Conservation (phyloP, 2,888 invertebrate genomes). For the Altica lythri region DNA sequence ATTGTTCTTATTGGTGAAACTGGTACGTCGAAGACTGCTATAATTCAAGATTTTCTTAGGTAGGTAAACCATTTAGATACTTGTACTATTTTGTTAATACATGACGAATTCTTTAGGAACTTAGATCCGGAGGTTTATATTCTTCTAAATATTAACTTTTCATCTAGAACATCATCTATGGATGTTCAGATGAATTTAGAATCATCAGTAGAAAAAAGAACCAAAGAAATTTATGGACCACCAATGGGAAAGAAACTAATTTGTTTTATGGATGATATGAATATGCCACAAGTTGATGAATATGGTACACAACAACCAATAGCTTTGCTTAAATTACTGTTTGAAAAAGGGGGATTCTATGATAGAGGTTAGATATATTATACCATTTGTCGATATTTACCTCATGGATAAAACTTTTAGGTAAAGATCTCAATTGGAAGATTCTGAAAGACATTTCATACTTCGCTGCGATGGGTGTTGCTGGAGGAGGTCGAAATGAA, state of each 20-base stretch:
- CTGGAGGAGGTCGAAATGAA: slow-evolving; percentile 88
- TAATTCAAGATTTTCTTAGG: slow-evolving; percentile 77
- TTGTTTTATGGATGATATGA: slow-evolving; percentile 92
- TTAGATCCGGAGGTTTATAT: slow-evolving; percentile 74
- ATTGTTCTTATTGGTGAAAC: slow-evolving; percentile 88
- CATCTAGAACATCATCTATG: slow-evolving; percentile 87
- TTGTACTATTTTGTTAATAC: not conserved
- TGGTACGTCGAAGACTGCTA: slow-evolving; percentile 91
- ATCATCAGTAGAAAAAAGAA: slow-evolving; percentile 85
- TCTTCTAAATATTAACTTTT: slow-evolving; percentile 85
- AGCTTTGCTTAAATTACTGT: slow-evolving; percentile 85
- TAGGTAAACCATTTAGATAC: not conserved
- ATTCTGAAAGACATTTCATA: slow-evolving; percentile 81
- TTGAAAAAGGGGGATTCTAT: slow-evolving; percentile 88
- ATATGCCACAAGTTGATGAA: slow-evolving; percentile 87
- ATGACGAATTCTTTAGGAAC: slow-evolving; percentile 55
- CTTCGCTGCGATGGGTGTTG: slow-evolving; percentile 83
- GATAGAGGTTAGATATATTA: slow-evolving; percentile 75
- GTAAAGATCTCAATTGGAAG: slow-evolving; percentile 89
- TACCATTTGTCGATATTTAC: too few species aligned
- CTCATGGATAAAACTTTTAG: too few species aligned
- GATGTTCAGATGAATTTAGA: slow-evolving; percentile 89
- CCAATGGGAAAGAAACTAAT: slow-evolving; percentile 87
- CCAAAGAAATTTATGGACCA: slow-evolving; percentile 88
- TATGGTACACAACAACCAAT: slow-evolving; percentile 95